Conservation (phyloP, 1,140 invertebrate species). For the Drosophila triauraria region DNA sequence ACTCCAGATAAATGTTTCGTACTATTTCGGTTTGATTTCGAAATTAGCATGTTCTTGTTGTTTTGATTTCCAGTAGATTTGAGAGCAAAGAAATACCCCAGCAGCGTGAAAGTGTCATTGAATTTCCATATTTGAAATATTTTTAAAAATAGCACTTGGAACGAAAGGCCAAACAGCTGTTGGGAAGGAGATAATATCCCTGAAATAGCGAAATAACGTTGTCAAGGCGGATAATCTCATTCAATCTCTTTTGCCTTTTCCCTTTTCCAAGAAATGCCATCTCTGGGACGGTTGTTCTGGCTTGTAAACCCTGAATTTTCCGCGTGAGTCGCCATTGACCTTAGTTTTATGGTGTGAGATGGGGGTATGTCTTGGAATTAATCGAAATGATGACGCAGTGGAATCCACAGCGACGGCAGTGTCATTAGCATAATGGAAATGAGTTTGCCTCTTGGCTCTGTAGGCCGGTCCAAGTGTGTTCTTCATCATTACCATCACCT, state of each 20-base stretch:
- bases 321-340: conserved; percentile 47
- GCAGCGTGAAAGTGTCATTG: conserved; percentile 22
- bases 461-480: conserved; percentile 58
- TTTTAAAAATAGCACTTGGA: not conserved
- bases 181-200: not conserved
- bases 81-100: not conserved
- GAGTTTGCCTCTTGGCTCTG: conserved; percentile 24
- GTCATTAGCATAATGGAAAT: conserved; percentile 79
- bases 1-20: conserved; percentile 6
- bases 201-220: conserved; percentile 15
- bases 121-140: conserved; percentile 17
- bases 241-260: no score
- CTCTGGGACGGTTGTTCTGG: not conserved
- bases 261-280: conserved; percentile 9
- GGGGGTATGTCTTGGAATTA: conserved; percentile 16
- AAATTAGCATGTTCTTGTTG: conserved; percentile 22
- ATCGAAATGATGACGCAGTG: conserved; percentile 58
- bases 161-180: not conserved
- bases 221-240: conserved; percentile 19
- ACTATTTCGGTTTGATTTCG: conserved; percentile 11
- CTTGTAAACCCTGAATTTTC: not conserved
- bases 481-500: conserved; percentile 26
- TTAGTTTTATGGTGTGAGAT: conserved; percentile 28
- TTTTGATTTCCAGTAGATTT: conserved; percentile 19
- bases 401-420: conserved; percentile 16